phyloP scores from a whole-genome alignment of 2,797 vertebrate species.

The Danio aesculapii region DNA sequence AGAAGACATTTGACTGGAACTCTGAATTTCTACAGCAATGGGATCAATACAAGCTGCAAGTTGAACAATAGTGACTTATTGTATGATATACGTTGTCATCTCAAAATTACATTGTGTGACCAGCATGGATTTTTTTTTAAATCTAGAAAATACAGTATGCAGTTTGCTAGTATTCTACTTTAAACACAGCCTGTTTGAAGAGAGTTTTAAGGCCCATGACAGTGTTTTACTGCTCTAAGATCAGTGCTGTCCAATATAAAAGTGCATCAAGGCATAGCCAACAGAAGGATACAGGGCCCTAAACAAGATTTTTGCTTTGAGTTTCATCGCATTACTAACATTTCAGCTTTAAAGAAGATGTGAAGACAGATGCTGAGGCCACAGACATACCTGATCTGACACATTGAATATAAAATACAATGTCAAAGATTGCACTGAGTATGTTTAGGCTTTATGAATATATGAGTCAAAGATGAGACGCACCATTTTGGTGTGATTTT shows the following conservation, averaged over 20 bases:
- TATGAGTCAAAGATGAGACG: not conserved
- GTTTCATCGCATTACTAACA: slow-evolving; percentile 43
- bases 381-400: slow-evolving; percentile 1
- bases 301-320: not conserved
- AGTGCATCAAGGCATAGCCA: slow-evolving; percentile 83
- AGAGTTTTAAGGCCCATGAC: slow-evolving; percentile 26
- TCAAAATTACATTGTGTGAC: too few species aligned
- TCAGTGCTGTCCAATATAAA: slow-evolving; percentile 71
- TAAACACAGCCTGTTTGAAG: slow-evolving; percentile 1
- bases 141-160: not conserved
- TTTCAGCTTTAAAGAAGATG: not conserved
- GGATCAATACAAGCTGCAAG: too few species aligned
- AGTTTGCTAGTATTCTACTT: not conserved
- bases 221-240: slow-evolving; percentile 56
- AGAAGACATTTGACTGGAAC: too few species aligned
- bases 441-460: not conserved
- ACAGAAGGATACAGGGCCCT: slow-evolving; percentile 56
- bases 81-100: too few species aligned
- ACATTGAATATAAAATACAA: not conserved
- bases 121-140: not conserved
- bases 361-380: not conserved
- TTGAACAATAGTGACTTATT: too few species aligned
- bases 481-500: too few species aligned
- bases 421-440: not conserved
- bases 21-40: too few species aligned